A percentile compares a stretch with the other conserved stretches of the same genome.
Conservation (phyloP, 2,113 vertebrate genomes). For the Epinephelus moara region DNA sequence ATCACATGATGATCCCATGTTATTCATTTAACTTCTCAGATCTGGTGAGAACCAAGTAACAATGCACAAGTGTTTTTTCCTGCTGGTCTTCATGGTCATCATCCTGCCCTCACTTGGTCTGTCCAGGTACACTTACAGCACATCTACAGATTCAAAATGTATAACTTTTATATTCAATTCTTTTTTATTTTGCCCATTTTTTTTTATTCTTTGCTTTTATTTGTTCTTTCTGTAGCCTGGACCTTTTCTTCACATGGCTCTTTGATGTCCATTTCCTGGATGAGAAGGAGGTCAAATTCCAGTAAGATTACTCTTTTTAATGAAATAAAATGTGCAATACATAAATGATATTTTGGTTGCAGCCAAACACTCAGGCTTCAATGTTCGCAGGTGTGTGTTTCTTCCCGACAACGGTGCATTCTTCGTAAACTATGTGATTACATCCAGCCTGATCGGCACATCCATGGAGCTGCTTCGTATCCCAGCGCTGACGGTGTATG, state of each 20-base stretch:
- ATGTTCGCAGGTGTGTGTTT: constrained; percentile 91
- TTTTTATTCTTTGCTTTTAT: constrained; percentile 2
- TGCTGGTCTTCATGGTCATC: constrained; percentile 97
- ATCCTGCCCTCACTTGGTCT: constrained; percentile 95
- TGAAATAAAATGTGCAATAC: not conserved
- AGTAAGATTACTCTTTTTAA: constrained; percentile 84
- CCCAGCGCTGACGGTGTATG: constrained; percentile 90
- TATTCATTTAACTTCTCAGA: constrained; percentile 74
- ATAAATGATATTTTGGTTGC: not conserved
- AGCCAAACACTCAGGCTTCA: not conserved
- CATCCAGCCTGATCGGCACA: constrained; percentile 92
- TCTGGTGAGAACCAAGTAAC: constrained; percentile 94
- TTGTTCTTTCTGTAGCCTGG: constrained; percentile 84
- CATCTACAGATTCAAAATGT: not conserved
- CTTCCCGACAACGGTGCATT: constrained; percentile 97
- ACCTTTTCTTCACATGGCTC: constrained; percentile 96
- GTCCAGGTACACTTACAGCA: constrained; percentile 87
- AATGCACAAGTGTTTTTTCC: constrained; percentile 96
- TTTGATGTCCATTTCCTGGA: constrained; percentile 94
- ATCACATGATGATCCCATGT: not conserved
- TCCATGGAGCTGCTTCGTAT: constrained; percentile 94
- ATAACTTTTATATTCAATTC: not conserved
- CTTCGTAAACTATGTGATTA: constrained; percentile 97
- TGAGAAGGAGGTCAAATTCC: constrained; percentile 90
- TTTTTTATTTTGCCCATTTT: not conserved